Conservation (phyloP, 2,888 invertebrate species). For the Formica aserva region DNA sequence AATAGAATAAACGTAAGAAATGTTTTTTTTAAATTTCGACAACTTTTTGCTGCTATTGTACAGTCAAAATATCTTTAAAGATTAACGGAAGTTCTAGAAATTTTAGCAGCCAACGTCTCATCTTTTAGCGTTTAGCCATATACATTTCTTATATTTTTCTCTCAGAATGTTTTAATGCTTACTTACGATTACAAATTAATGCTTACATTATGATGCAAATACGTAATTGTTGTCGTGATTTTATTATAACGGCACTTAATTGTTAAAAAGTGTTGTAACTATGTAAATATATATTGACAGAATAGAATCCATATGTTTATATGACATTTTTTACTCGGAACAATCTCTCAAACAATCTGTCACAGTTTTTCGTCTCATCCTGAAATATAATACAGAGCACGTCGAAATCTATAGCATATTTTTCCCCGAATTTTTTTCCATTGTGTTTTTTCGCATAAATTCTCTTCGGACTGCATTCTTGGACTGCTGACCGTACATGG, state of each 20-base stretch:
- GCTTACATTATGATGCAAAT: background rate
- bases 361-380: background rate
- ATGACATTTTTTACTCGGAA: background rate
- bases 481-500: background rate
- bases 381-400: background rate
- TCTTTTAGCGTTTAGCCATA: background rate
- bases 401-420: background rate
- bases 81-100: too few relatives aligned
- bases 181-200: background rate
- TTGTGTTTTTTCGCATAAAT: background rate
- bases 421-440: background rate
- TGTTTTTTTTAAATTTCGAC: too few relatives aligned
- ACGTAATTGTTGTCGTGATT: background rate
- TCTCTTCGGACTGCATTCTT: background rate
- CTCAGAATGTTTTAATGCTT: background rate
- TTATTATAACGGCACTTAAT: background rate
- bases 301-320: background rate
- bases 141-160: background rate
- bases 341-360: background rate
- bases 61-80: too few relatives aligned
- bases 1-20: too few relatives aligned
- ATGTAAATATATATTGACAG: background rate
- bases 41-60: too few relatives aligned
- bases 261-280: background rate
- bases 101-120: too few relatives aligned